Evolutionary conservation across 2,797 vertebrate genomes (phyloP).

Genomic region (Spea hammondii): DNA sequence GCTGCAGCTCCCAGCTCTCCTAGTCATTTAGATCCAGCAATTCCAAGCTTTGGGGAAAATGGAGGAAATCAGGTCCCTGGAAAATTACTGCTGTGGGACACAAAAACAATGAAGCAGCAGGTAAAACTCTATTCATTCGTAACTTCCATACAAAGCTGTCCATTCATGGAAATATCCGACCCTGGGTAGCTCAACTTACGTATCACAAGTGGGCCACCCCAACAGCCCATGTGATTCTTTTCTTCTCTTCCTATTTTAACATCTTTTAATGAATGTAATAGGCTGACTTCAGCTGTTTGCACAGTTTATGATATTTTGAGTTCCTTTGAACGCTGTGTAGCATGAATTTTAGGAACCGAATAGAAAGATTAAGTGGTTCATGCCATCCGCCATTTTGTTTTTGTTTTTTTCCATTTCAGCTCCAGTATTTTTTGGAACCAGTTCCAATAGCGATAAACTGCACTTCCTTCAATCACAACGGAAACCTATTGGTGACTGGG

Average conservation of each 20-base stretch:
- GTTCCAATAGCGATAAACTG: constrained; percentile 95
- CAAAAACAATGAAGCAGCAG: constrained; percentile 96
- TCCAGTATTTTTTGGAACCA: constrained; percentile 91
- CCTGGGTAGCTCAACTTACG: too few relatives aligned
- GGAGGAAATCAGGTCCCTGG: constrained; percentile 77
- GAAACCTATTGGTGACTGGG: constrained; percentile 93
- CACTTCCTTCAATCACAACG: constrained; percentile 96
- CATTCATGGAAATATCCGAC: too few relatives aligned
- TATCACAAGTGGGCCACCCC: too few relatives aligned
- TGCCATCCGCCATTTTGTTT: neutral
- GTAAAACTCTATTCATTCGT: constrained; percentile 58
- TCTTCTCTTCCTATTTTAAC: too few relatives aligned
- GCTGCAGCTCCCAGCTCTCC: constrained; percentile 77
- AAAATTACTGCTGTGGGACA: constrained; percentile 92
- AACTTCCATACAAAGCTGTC: neutral
- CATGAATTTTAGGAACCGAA: too few relatives aligned
- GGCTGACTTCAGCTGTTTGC: too few relatives aligned
- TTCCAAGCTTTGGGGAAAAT: constrained; percentile 59
- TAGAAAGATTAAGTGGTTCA: too few relatives aligned
- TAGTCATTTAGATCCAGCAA: constrained; percentile 61
- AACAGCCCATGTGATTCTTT: too few relatives aligned
- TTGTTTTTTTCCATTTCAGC: constrained; percentile 61
- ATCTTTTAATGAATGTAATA: too few relatives aligned
- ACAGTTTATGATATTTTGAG: too few relatives aligned
- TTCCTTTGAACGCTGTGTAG: too few relatives aligned